phyloP scores from a whole-genome alignment of 1,140 invertebrate species.

The Lineus longissimus region DNA sequence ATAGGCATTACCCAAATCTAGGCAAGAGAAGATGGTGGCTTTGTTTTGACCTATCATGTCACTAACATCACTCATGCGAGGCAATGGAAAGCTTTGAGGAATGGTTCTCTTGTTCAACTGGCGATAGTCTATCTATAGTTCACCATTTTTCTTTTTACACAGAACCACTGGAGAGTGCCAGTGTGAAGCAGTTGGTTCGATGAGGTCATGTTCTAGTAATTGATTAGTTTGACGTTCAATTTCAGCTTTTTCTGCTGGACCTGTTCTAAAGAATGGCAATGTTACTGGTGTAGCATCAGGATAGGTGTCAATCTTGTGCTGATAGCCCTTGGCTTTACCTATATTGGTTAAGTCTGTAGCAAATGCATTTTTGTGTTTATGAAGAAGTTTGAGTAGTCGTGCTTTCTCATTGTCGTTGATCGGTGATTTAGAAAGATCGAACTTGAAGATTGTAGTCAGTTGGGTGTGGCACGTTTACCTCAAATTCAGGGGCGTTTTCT shows the following conservation, averaged over 20 bases:
- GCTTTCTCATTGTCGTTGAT: neutral
- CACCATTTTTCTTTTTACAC: neutral
- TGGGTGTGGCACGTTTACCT: neutral
- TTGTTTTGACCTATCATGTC: neutral
- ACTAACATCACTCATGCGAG: neutral
- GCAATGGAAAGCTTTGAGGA: neutral
- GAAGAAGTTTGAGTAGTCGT: neutral
- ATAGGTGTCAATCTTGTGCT: neutral
- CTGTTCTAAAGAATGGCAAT: neutral
- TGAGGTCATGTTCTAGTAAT: neutral
- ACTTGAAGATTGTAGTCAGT: neutral
- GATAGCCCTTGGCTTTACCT: neutral
- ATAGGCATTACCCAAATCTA: conserved; percentile 19
- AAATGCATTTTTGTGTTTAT: neutral
- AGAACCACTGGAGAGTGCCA: neutral
- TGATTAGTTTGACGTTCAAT: neutral
- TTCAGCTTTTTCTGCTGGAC: neutral
- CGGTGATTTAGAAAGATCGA: neutral
- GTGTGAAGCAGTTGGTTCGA: neutral
- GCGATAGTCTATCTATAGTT: neutral
- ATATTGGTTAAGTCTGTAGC: neutral
- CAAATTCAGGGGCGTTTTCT: neutral
- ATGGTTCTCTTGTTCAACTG: neutral
- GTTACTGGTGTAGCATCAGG: neutral
- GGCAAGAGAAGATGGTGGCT: conserved; percentile 14